Conservation (phyloP, 2,113 vertebrate species). For the Sinocyclocheilus grahami region DNA sequence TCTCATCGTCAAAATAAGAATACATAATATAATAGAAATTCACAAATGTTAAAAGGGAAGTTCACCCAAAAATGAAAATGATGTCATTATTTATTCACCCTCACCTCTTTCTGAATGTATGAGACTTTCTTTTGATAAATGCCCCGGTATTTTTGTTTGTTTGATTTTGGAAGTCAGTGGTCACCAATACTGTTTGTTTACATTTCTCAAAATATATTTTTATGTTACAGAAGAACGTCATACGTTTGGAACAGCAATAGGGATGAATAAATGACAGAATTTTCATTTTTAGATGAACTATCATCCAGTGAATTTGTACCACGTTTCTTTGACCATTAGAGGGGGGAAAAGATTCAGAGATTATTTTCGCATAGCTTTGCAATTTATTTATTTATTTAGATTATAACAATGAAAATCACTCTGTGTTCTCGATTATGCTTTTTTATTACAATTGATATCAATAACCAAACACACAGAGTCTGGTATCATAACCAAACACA, state of each 20-base stretch:
- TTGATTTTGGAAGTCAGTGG: neutral
- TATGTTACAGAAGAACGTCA: too few species aligned
- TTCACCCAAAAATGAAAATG: too few species aligned
- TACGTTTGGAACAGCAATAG: too few species aligned
- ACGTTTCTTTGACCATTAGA: neutral
- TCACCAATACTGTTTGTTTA: neutral
- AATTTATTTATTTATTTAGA: neutral
- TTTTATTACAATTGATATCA: neutral
- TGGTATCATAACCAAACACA: constrained; percentile 73
- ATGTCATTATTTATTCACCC: too few species aligned
- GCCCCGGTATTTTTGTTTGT: too few species aligned
- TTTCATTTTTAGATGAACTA: neutral
- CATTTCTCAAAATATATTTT: neutral
- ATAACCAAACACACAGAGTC: constrained; percentile 29
- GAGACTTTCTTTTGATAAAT: too few species aligned
- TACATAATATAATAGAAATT: neutral
- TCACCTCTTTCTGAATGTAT: too few species aligned
- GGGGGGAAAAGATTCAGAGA: neutral
- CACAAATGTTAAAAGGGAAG: too few species aligned
- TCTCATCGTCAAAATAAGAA: neutral
- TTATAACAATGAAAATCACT: neutral
- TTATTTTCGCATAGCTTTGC: neutral
- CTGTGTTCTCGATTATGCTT: neutral
- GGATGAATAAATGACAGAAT: neutral
- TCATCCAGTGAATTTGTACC: neutral